Base-by-base conservation (phyloP, 2,888 invertebrate genomes). In the Ellobium chinense region DNA sequence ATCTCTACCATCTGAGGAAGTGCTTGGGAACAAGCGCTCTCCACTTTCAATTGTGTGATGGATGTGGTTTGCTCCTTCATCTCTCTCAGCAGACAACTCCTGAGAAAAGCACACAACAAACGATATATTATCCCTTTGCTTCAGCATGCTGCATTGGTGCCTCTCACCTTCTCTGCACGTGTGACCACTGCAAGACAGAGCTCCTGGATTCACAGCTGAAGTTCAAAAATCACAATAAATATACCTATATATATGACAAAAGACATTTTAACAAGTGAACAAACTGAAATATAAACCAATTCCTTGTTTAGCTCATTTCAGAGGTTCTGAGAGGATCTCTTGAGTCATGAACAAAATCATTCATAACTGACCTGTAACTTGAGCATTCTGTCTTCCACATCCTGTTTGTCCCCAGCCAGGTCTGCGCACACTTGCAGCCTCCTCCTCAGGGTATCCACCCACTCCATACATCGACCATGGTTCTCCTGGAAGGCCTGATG, bases 11-110 rank as follows among this genome's bases (percentile, higher is more conserved):
- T 97, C 97, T 1, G 95, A 94, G 2, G 97, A 96, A 0, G 98
- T 98, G 0, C 96, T 96, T 1, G 96, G 95, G 91, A 97, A 97
- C 54, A 97, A 94, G 91, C 97, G 97, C 91, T 98, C 98, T 31
- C 98, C 98, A 76, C 96, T 93, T 91, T 98, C 98, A 39, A 96
- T 95, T 0, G 97, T 96, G 85, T 95, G 95, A 90, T 97, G 97
- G 0, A 98, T 94, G 56, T 97, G 93, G 24, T 96, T 94, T 2
- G 95, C 96, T 91, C 97, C 96, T 87, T 95, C 91, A 96, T 96
- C 92, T 96, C 96, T 65, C 7, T 95, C 95, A 87, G 97, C 97
- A 21, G 96, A 95, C 79, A 98, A 94, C 81, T 96, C 96, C 94
- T 97, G 96, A 2, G 78, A 73, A 36, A 31, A 27, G 46, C 7